Conservation (phyloP, 1,140 invertebrate species). For the Drosophila miranda region DNA sequence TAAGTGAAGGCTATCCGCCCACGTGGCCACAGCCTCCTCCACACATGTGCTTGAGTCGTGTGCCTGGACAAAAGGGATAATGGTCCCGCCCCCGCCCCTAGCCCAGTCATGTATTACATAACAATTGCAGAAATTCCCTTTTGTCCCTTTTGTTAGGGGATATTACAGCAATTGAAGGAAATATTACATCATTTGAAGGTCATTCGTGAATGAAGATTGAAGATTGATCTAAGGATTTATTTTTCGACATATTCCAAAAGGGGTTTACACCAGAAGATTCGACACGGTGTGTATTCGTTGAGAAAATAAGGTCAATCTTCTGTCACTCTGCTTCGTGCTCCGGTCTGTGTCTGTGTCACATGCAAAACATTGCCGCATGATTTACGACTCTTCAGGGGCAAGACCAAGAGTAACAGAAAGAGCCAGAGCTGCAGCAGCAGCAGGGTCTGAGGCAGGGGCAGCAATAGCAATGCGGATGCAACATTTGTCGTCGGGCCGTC, state of each 20-base stretch:
- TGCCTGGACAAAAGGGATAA: constrained; percentile 42
- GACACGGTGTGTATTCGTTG: constrained; percentile 35
- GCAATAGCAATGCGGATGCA: constrained; percentile 55
- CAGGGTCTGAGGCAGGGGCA: constrained; percentile 10
- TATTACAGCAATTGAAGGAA: not conserved
- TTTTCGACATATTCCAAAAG: constrained; percentile 16
- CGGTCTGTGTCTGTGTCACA: constrained; percentile 45
- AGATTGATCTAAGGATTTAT: too few relatives aligned
- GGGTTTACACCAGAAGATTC: constrained; percentile 32
- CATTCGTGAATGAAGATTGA: not conserved
- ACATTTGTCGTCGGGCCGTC: constrained; percentile 50
- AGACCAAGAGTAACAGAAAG: constrained; percentile 19
- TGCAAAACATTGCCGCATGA: constrained; percentile 63
- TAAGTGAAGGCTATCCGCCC: constrained; percentile 10
- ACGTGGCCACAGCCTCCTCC: constrained; percentile 6
- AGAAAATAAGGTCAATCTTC: constrained; percentile 58
- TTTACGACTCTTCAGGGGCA: constrained; percentile 56
- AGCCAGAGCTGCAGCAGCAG: constrained; percentile 23
- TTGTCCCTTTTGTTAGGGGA: not conserved
- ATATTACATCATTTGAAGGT: constrained; percentile 27
- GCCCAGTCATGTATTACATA: constrained; percentile 11
- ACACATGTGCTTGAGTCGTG: constrained; percentile 50
- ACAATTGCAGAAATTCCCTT: constrained; percentile 4
- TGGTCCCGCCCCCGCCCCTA: not conserved
- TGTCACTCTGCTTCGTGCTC: constrained; percentile 8